Conservation (phyloP, 1,140 invertebrate species). For the Drosophila bipectinata region DNA sequence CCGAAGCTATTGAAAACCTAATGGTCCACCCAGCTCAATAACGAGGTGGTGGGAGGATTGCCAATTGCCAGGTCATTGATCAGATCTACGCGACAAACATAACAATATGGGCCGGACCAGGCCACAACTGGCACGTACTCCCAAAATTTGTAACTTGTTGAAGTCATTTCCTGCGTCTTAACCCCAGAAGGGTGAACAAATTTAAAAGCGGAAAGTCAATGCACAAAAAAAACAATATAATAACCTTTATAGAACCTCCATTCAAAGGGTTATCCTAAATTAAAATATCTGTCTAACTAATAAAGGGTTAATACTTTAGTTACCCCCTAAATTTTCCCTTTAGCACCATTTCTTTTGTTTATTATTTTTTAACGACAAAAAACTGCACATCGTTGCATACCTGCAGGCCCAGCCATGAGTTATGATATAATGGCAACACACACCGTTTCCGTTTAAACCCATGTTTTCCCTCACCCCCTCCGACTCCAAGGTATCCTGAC, state of each 20-base stretch:
- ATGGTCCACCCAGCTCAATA: conserved; percentile 64
- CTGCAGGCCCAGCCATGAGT: conserved; percentile 54
- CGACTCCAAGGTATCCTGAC: background rate
- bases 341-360: conserved; percentile 17
- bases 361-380: conserved; percentile 60
- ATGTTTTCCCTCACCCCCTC: background rate
- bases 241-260: too few relatives aligned
- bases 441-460: conserved; percentile 1
- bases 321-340: background rate
- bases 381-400: conserved; percentile 42
- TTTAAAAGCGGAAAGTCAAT: background rate
- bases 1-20: conserved; percentile 68
- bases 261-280: too few relatives aligned
- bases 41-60: conserved; percentile 9
- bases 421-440: conserved; percentile 61
- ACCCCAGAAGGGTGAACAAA: conserved; percentile 9
- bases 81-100: conserved; percentile 81
- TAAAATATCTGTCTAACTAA: background rate
- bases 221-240: too few relatives aligned
- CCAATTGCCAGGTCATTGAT: conserved; percentile 73
- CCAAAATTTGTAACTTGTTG: conserved; percentile 77
- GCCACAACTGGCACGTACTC: conserved; percentile 55
- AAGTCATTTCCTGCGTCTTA: conserved; percentile 49
- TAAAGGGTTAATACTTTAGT: background rate
- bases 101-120: conserved; percentile 56